phyloP scores from a whole-genome alignment of 2,888 invertebrate species.

The Ligdia adustata region DNA sequence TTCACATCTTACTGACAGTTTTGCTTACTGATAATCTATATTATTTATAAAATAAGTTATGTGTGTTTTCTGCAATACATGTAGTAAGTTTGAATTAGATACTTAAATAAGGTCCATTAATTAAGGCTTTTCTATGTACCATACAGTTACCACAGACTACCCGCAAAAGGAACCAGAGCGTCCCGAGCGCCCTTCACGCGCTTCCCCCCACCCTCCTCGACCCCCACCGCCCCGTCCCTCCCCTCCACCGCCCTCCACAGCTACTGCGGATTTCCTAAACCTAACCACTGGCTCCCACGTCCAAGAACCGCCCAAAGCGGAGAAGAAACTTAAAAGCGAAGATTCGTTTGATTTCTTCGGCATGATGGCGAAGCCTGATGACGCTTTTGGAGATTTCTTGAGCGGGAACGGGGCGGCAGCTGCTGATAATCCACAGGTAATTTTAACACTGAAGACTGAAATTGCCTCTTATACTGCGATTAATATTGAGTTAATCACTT shows the following conservation, averaged over 20 bases:
- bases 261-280: slow-evolving; percentile 68
- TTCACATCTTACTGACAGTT: too few relatives aligned
- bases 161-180: slow-evolving; percentile 49
- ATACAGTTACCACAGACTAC: slow-evolving; percentile 67
- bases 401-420: slow-evolving; percentile 54
- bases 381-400: slow-evolving; percentile 76
- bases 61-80: too few relatives aligned
- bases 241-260: slow-evolving; percentile 44
- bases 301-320: slow-evolving; percentile 35
- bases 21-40: too few relatives aligned
- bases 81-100: too few relatives aligned
- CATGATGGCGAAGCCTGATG: slow-evolving; percentile 83
- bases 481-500: too few relatives aligned
- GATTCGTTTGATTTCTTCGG: slow-evolving; percentile 85
- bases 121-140: not conserved
- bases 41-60: too few relatives aligned
- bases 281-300: slow-evolving; percentile 41
- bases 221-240: slow-evolving; percentile 36
- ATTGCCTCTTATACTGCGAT: too few relatives aligned
- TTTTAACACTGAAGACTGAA: too few relatives aligned
- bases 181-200: slow-evolving; percentile 50
- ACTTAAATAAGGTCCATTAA: too few relatives aligned
- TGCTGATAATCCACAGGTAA: slow-evolving; percentile 50
- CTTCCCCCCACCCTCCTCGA: slow-evolving; percentile 48
- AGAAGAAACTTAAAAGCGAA: slow-evolving; percentile 61